Conservation (phyloP, 2,888 invertebrate genomes). For the Chymomyza caudatula region DNA sequence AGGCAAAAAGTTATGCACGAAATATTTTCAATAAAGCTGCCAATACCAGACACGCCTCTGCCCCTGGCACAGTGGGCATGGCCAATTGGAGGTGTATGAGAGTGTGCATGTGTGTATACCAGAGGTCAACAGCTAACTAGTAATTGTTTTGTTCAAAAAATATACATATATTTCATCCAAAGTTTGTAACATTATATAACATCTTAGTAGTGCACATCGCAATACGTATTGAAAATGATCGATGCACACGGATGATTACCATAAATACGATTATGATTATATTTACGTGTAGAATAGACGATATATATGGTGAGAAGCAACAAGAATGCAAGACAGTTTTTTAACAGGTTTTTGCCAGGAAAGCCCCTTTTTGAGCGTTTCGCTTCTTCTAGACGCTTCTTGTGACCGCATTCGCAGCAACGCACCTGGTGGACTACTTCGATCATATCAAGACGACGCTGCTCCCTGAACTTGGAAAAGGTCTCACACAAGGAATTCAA, state of each 20-base stretch:
- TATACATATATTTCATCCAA: background rate
- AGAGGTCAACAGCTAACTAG: background rate
- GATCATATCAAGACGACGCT: constrained; percentile 37
- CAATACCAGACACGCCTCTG: constrained; percentile 53
- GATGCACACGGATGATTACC: constrained; percentile 48
- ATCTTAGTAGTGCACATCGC: constrained; percentile 33
- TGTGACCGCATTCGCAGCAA: constrained; percentile 58
- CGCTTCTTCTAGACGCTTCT: constrained; percentile 20
- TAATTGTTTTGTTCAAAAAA: background rate
- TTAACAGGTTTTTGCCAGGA: background rate
- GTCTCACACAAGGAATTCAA: constrained; percentile 41
- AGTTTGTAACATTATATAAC: background rate
- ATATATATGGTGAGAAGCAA: constrained; percentile 30
- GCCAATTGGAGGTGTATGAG: background rate
- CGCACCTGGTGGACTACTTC: constrained; percentile 29
- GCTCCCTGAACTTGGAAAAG: constrained; percentile 38
- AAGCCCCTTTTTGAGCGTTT: constrained; percentile 9
- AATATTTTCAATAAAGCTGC: constrained; percentile 44
- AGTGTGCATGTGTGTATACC: background rate
- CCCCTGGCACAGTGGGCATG: background rate
- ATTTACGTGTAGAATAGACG: constrained; percentile 34
- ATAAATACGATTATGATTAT: constrained; percentile 39
- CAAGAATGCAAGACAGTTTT: constrained; percentile 20
- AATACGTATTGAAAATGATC: constrained; percentile 44
- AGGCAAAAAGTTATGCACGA: constrained; percentile 39